Conservation (phyloP, 2,113 vertebrate genomes). For the Halichoeres trimaculatus region DNA sequence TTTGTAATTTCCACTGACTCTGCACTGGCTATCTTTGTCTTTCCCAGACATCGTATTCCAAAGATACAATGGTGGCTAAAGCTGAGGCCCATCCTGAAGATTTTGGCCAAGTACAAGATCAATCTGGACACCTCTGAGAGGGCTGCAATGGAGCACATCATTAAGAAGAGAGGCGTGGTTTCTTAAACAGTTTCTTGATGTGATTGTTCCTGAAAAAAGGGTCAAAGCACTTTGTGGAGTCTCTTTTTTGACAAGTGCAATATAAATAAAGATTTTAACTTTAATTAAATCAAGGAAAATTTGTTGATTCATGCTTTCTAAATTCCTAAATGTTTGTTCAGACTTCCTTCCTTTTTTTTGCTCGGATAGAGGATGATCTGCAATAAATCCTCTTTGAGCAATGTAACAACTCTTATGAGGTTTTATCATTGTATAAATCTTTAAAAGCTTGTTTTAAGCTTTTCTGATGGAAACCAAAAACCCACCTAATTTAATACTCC, state of each 20-base stretch:
- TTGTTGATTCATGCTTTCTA: too few species aligned
- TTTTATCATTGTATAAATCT: too few species aligned
- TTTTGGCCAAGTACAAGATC: constrained; percentile 91
- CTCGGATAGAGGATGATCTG: too few species aligned
- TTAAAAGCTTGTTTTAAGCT: too few species aligned
- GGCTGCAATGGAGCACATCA: constrained; percentile 88
- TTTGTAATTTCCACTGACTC: too few species aligned
- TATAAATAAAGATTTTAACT: constrained; percentile 37
- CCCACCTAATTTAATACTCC: too few species aligned
- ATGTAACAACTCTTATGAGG: too few species aligned
- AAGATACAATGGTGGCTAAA: constrained; percentile 92
- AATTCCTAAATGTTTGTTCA: too few species aligned
- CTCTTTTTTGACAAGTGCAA: constrained; percentile 36
- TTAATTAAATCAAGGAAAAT: not conserved
- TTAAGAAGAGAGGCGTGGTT: constrained; percentile 75
- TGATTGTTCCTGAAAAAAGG: not conserved
- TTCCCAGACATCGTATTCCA: constrained; percentile 89
- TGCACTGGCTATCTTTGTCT: constrained; percentile 14
- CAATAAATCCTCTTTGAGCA: too few species aligned
- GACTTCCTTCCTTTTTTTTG: too few species aligned
- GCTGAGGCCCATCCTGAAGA: constrained; percentile 91
- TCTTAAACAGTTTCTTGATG: constrained; percentile 20
- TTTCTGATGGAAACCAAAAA: too few species aligned
- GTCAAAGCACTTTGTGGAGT: constrained; percentile 40
- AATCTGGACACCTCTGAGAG: constrained; percentile 87